Base-by-base conservation (phyloP, 1,140 invertebrate species). In the Melipona quadrifasciata region DNA sequence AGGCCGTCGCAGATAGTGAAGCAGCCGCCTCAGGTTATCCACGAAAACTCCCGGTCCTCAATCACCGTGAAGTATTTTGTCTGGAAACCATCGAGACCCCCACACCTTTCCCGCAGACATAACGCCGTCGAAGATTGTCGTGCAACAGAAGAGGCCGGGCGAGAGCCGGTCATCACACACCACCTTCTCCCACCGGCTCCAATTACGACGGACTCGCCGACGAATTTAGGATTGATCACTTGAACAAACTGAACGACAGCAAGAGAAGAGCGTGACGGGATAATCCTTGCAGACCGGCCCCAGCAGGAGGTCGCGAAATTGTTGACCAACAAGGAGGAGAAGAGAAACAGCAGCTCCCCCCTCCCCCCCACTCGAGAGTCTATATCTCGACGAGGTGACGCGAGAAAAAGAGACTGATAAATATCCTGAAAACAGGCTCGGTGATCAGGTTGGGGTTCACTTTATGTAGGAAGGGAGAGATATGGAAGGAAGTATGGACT, bases 351-450 rank as follows among this genome's bases (percentile, higher is more conserved):
- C 5, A 34, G 72, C 19, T 83, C 80, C n/a, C n/a, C n/a, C n/a
- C n/a, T n/a, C n/a, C n/a, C n/a, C n/a, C n/a, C 2, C 90, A 89
- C n/a, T 90, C 92, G 10, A 91, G 91, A 34, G 82, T 87, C 6
- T 95, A 95, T n/a, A n/a, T 55, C 82, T 95, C 11, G 95, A 96
- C 84, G 96, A 97, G 91, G 97, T 98, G 5, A 97, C 95, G 97
- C 2, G 97, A 98, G 91, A 97, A 98, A 91, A 97, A 98, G 91
- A 94, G 97, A 75, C 94, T 98, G 65, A 96, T 98, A 86, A 96
- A 97, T 86, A 97, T 97, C 0, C 92, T 98, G 57, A 97, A 97
- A 89, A 97, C 97, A 17, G 97, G 97, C 12, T 95, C 96, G 19
- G 95, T 97, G 2, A 95, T 97, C 5, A 95, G n/a, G n/a, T n/a